These are phyloP conservation scores for Rhinogobius similis DNA, from an alignment of 2,113 vertebrate genomes.

Conservation along the genomic window DNA sequence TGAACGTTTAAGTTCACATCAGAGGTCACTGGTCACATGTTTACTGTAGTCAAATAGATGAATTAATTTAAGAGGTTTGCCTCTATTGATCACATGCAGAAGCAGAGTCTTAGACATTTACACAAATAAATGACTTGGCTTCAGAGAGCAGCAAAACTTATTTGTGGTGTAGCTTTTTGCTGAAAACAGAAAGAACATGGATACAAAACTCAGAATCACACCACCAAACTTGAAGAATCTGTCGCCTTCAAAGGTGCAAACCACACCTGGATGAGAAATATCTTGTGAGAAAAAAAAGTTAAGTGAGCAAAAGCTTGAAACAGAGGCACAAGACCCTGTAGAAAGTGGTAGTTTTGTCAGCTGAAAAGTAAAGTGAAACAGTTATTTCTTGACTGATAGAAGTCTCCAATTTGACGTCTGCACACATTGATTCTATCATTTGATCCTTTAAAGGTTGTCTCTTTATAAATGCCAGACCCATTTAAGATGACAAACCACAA, in stretches of 20 bases:
- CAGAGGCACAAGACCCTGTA: not conserved
- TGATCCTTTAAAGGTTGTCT: too few relatives aligned
- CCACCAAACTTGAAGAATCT: not conserved
- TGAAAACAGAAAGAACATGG: not conserved
- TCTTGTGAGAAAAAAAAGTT: not conserved
- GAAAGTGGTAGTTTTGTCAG: too few relatives aligned
- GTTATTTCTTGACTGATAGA: too few relatives aligned
- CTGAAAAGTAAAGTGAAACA: too few relatives aligned
- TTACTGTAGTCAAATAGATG: conserved; percentile 1
- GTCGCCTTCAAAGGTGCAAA: conserved; percentile 1
- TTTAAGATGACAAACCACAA: too few relatives aligned
- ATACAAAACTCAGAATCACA: not conserved
- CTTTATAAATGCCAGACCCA: not conserved
- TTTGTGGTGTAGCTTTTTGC: not conserved
- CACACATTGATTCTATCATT: too few relatives aligned
- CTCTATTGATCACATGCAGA: conserved; percentile 1
- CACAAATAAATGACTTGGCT: conserved; percentile 14
- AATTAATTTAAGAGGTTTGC: not conserved
- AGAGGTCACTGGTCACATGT: too few relatives aligned
- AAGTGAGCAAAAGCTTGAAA: not conserved
- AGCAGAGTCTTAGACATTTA: conserved; percentile 30
- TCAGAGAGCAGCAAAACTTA: conserved; percentile 9
- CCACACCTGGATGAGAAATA: conserved; percentile 30
- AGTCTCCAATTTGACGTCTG: too few relatives aligned
- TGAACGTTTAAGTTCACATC: not conserved